A percentile compares a stretch with the other conserved stretches of the same genome.
Conservation (phyloP, 2,888 invertebrate species). For the Ophion slaviceki region DNA sequence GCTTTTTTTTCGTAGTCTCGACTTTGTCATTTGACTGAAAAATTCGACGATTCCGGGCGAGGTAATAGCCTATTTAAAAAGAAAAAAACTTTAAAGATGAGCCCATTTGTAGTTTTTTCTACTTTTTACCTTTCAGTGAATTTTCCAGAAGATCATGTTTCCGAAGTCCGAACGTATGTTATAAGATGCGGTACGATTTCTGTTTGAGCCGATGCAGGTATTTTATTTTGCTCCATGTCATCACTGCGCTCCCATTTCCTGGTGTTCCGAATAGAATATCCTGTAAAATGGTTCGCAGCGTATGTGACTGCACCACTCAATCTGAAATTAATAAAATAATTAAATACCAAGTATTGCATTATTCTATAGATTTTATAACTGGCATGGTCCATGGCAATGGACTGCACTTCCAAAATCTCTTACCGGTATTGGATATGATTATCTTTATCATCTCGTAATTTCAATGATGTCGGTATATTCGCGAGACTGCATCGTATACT, state of each 20-base stretch:
- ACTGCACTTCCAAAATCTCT: not conserved
- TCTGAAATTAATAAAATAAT: not conserved
- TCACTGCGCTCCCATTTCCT: not conserved
- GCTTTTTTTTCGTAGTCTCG: too few relatives aligned
- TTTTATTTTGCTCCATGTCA: not conserved
- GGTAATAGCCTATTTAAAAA: too few relatives aligned
- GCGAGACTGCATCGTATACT: not conserved
- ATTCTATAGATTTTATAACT: constrained; percentile 8
- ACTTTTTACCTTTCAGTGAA: too few relatives aligned
- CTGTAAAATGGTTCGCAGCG: not conserved
- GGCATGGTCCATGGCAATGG: not conserved
- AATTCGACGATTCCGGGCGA: too few relatives aligned
- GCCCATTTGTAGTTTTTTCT: too few relatives aligned
- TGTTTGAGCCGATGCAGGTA: not conserved
- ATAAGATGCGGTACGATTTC: not conserved
- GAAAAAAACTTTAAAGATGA: too few relatives aligned
- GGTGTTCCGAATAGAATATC: not conserved
- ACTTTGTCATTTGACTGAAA: too few relatives aligned
- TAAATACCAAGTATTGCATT: not conserved
- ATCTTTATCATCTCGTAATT: not conserved
- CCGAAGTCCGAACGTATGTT: not conserved
- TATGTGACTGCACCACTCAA: not conserved
- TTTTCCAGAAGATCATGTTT: not conserved
- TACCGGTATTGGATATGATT: constrained; percentile 16
- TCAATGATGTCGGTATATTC: not conserved